A percentile compares a stretch with the other conserved stretches of the same genome.
These are phyloP conservation scores for Aradus depressus DNA, from an alignment of 2,888 invertebrate genomes.

Conservation along the genomic window DNA sequence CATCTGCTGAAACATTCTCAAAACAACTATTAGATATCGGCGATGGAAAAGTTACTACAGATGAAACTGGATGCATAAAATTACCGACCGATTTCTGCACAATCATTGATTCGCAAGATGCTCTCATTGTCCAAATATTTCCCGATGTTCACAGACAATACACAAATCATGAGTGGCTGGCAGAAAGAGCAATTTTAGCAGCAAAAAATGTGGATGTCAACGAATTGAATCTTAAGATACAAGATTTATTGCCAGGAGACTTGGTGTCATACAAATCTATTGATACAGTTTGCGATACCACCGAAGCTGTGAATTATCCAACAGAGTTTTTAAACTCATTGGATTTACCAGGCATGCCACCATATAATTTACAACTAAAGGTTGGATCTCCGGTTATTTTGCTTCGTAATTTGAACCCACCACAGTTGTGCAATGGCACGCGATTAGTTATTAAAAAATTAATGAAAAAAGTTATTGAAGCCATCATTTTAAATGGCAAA, in stretches of 20 bases:
- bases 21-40: slow-evolving; percentile 32
- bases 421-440: slow-evolving; percentile 32
- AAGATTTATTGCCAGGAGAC: slow-evolving; percentile 26
- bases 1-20: slow-evolving; percentile 29
- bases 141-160: slow-evolving; percentile 33
- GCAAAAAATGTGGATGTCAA: slow-evolving; percentile 34
- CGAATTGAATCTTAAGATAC: slow-evolving; percentile 32
- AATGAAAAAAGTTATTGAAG: slow-evolving; percentile 31
- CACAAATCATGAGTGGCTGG: too few species aligned
- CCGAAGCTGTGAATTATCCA: slow-evolving; percentile 28
- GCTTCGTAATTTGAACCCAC: slow-evolving; percentile 31
- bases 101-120: slow-evolving; percentile 29
- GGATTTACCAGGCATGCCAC: slow-evolving; percentile 29
- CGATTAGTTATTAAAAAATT: slow-evolving; percentile 29
- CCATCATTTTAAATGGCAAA: slow-evolving; percentile 27
- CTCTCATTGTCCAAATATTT: slow-evolving; percentile 33
- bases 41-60: slow-evolving; percentile 29
- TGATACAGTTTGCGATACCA: slow-evolving; percentile 28
- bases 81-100: slow-evolving; percentile 32
- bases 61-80: slow-evolving; percentile 31
- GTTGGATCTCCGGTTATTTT: slow-evolving; percentile 31
- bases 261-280: slow-evolving; percentile 30
- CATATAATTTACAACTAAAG: slow-evolving; percentile 28
- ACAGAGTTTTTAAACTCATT: slow-evolving; percentile 34
- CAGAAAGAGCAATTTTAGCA: slow-evolving; percentile 34